phyloP scores from a whole-genome alignment of 2,888 invertebrate species.

The Epinotia brunnichana region DNA sequence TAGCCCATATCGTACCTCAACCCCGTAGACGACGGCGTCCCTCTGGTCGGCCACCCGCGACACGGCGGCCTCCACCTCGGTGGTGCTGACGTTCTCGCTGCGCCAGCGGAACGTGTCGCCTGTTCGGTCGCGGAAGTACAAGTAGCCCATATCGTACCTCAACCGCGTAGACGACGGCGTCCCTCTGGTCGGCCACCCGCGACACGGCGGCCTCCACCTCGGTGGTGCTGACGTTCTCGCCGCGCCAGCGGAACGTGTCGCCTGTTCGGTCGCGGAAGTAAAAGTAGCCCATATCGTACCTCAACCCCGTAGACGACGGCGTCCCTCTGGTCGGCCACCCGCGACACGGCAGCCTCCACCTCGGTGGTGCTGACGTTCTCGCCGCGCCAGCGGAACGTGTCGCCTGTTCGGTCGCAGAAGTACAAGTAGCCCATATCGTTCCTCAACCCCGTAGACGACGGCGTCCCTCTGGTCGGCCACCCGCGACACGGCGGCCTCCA shows the following conservation, averaged over 20 bases:
- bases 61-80: slow-evolving; percentile 96
- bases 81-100: slow-evolving; percentile 99
- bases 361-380: slow-evolving; percentile 99
- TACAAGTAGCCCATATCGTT: slow-evolving; percentile 95
- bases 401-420: slow-evolving; percentile 98
- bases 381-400: slow-evolving; percentile 99
- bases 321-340: slow-evolving; percentile 92
- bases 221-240: slow-evolving; percentile 99
- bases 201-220: slow-evolving; percentile 98
- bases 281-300: slow-evolving; percentile 93
- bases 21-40: slow-evolving; percentile 97
- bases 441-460: slow-evolving; percentile 94
- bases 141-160: slow-evolving; percentile 91
- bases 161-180: slow-evolving; percentile 97
- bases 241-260: slow-evolving; percentile 99
- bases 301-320: slow-evolving; percentile 96
- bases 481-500: slow-evolving; percentile 96
- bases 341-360: slow-evolving; percentile 96
- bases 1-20: slow-evolving; percentile 92
- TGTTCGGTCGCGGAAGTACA: slow-evolving; percentile 97
- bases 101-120: slow-evolving; percentile 99
- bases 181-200: slow-evolving; percentile 91
- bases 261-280: slow-evolving; percentile 98
- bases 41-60: slow-evolving; percentile 92
- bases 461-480: slow-evolving; percentile 93